Evolutionary conservation across 2,113 vertebrate species (phyloP).

Genomic region (Hemichromis elongatus): DNA sequence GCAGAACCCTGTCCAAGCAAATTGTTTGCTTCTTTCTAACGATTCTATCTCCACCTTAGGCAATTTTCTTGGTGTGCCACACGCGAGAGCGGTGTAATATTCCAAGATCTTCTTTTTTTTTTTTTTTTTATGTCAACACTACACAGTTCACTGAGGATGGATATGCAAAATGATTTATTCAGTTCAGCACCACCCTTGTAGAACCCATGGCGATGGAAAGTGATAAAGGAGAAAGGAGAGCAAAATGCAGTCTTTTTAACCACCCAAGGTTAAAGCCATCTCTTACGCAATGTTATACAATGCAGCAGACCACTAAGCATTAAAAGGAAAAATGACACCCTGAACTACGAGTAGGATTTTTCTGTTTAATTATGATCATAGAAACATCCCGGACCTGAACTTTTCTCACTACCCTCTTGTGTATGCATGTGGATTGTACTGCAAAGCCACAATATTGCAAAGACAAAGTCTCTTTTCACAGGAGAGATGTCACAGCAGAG

Average conservation of each 20-base stretch:
- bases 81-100: constrained; percentile 24
- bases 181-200: constrained; percentile 16
- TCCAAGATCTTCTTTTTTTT: background rate
- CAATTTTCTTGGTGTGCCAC: constrained; percentile 17
- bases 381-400: background rate
- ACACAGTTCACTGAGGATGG: constrained; percentile 23
- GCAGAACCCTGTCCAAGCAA: background rate
- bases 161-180: constrained; percentile 44
- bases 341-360: background rate
- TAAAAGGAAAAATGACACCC: background rate
- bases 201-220: background rate
- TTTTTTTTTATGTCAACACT: constrained; percentile 10
- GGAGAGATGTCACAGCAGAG: background rate
- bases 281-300: background rate
- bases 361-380: background rate
- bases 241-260: constrained; percentile 8
- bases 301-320: background rate
- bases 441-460: background rate
- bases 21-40: background rate
- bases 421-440: background rate
- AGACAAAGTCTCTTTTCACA: background rate
- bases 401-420: background rate
- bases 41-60: background rate
- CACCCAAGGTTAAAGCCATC: constrained; percentile 11
- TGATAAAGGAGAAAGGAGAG: background rate